Conservation (phyloP, 2,888 invertebrate species). For the Cloeon dipterum region DNA sequence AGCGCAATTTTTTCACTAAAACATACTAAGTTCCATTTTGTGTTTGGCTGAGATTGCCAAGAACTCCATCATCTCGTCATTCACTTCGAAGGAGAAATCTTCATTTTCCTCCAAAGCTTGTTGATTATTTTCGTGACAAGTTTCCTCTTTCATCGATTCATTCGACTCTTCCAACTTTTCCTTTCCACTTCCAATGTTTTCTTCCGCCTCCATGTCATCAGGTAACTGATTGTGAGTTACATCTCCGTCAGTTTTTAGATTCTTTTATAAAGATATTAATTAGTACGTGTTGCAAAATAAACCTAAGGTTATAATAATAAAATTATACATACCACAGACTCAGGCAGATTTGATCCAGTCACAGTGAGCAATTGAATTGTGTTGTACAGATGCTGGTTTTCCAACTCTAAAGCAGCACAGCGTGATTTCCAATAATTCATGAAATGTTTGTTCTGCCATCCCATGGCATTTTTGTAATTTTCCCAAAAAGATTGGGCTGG, state of each 20-base stretch:
- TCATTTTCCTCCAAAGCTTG: background rate
- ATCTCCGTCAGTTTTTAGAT: too few species aligned
- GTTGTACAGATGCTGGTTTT: background rate
- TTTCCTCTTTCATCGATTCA: background rate
- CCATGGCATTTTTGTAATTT: background rate
- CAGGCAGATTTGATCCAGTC: too few species aligned
- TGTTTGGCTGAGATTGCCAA: background rate
- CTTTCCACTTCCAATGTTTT: too few species aligned
- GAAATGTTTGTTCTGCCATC: constrained; percentile 1
- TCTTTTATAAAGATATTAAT: too few species aligned
- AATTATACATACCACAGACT: too few species aligned
- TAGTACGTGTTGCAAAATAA: too few species aligned
- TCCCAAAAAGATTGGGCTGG: background rate
- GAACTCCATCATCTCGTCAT: background rate
- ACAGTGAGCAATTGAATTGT: too few species aligned
- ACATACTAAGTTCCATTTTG: background rate
- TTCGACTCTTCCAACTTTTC: background rate
- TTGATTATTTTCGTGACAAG: background rate
- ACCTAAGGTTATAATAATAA: too few species aligned
- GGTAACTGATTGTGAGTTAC: too few species aligned
- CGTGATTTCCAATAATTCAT: background rate
- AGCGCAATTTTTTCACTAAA: background rate
- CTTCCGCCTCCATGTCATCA: too few species aligned
- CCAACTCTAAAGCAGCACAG: background rate
- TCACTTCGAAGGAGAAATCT: background rate